A percentile compares a stretch with the other conserved stretches of the same genome.
Evolutionary conservation across 2,113 vertebrate species (phyloP).

Genomic region (Solea solea): DNA sequence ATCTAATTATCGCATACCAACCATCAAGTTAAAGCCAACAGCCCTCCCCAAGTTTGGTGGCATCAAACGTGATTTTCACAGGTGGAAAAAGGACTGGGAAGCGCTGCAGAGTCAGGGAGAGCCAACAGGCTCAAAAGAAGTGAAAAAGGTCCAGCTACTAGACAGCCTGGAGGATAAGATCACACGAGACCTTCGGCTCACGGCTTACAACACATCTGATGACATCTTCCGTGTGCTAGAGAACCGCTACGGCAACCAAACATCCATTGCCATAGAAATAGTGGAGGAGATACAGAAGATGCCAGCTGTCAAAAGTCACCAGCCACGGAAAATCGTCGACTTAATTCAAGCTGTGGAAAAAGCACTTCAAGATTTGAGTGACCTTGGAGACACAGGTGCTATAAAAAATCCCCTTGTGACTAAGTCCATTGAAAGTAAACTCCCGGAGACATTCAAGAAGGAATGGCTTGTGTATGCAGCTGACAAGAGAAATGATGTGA

Average conservation of each 20-base stretch:
- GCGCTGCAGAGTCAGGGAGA: background rate
- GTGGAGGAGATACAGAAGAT: background rate
- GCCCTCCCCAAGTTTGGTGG: too few species aligned
- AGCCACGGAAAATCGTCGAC: background rate
- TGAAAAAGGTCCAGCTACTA: background rate
- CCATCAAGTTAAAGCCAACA: too few species aligned
- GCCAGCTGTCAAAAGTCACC: background rate
- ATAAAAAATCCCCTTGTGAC: background rate
- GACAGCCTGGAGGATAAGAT: too few species aligned
- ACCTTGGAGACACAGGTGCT: background rate
- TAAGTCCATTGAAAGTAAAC: background rate
- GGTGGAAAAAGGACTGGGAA: too few species aligned
- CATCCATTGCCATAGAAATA: background rate
- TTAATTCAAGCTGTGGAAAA: background rate
- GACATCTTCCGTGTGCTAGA: background rate
- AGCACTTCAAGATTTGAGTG: background rate
- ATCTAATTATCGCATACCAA: too few species aligned
- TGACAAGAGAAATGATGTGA: background rate
- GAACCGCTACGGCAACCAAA: background rate
- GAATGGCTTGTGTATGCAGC: background rate
- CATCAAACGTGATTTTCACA: too few species aligned
- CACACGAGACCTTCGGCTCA: too few species aligned
- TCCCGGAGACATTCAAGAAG: background rate
- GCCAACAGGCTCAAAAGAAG: background rate
- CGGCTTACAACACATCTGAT: too few species aligned